Base-by-base conservation (phyloP, 2,113 vertebrate species). In the Labeo rohita region DNA sequence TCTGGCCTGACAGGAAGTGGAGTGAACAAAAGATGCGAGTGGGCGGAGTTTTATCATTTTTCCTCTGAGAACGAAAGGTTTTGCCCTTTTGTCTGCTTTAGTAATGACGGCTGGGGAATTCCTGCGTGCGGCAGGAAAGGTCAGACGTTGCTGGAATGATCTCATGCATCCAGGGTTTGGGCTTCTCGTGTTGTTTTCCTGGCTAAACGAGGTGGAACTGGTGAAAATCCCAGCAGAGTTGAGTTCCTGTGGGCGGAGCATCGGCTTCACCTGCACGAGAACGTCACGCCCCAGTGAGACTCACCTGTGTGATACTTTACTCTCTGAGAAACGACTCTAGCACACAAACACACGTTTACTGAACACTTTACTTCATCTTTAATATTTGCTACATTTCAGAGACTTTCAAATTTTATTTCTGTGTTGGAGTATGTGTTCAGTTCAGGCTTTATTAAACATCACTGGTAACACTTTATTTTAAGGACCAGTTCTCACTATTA, bases 11-110 rank as follows among this genome's bases (percentile, higher is more conserved):
- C 61, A 81, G 61, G 80, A 81, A 81, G 80, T 68, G 2, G 4
- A 65, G n/a, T 4, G 23, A 66, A 61, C 56, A 80, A 28, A 80
- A 65, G 39, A 13, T 0, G 7, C 0, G 73, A 34, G 86, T 88
- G 88, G 86, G 78, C 43, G 84, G 89, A 86, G 85, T 91, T 90
- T 93, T 77, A 72, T 77, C 15, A 45, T 70, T 50, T 74, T 80
- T 36, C 73, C 39, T 39, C 28, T 18, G 80, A 79, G 91, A 94
- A 92, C 56, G 63, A 92, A 92, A 91, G 92, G 73, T 73, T 74
- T 89, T 89, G 93, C 65, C 75, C 84, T 88, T 87, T 87, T 77
- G 73, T 83, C 80, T 23, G 8, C 47, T 82, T 34, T 10, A 52
- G 56, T 78, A 78, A 36, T 36, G 45, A 72, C 34, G 56, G 73